Base-by-base conservation (phyloP, 2,888 invertebrate species). In the Drosophila subquinaria region DNA sequence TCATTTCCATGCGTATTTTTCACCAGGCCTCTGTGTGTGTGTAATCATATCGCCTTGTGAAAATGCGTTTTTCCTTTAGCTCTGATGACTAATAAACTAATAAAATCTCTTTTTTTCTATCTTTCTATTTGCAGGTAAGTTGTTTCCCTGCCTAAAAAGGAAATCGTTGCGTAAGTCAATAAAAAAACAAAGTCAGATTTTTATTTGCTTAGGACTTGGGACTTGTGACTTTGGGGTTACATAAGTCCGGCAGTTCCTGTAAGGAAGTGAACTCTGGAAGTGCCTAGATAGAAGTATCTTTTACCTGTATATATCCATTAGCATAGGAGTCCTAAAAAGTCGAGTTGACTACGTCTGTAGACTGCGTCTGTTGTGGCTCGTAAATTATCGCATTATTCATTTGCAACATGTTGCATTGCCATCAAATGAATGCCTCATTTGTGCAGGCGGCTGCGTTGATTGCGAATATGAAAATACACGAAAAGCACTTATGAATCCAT, bases 161-260 rank as follows among this genome's bases (percentile, higher is more conserved):
- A 88, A 86, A 76, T 83, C 76, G 69, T 86, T 86, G 76, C 75
- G 82, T 81, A 79, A 88, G 83, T 88, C 84, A 86, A 85, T 88
- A 84, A 82, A 81, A 77, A 57, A n/a, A n/a, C 35, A 13, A 20
- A 52, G 42, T 30, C 66, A 47, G 17, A 53, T 60, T 48, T 27
- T 36, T 85, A 69, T 84, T 84, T 88, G 64, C 53, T 82, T 84
- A 84, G 88, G 88, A 88, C 69, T 62, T 70, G 36, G 33, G 13
- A 11, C 6, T 15, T 51, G 11, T 23, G 38, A 38, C 30, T 45
- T 10, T 43, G 30, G 55, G 61, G 51, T 78, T 76, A 51, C 57
- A 70, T 74, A 83, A 82, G 59, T 35, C 53, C 9, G 17, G 45
- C n/a, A 61, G 73, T 71, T 73, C 66, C 73, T 69, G 69, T 56